Evolutionary conservation across 2,797 vertebrate genomes (phyloP).

Genomic region (Antennarius maculatus): DNA sequence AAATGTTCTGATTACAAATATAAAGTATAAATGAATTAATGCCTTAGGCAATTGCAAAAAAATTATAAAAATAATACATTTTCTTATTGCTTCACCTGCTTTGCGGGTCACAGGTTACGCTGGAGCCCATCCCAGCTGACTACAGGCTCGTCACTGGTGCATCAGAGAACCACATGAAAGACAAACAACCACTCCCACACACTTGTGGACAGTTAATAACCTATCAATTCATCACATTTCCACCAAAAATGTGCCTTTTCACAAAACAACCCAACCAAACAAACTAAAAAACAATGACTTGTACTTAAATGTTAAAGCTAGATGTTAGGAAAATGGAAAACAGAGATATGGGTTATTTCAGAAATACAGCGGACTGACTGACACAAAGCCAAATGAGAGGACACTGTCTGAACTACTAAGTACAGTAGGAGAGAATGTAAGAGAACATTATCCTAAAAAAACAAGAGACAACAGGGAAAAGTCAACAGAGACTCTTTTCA

Average conservation of each 20-base stretch:
- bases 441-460: slow-evolving; percentile 1
- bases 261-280: background rate
- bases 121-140: too few species aligned
- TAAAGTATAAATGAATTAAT: background rate
- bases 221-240: too few species aligned
- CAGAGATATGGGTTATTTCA: background rate
- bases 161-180: too few species aligned
- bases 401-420: background rate
- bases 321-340: background rate
- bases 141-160: too few species aligned
- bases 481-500: background rate
- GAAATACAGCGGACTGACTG: background rate
- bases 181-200: too few species aligned
- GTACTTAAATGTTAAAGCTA: background rate
- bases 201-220: too few species aligned
- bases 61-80: background rate
- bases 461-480: slow-evolving; percentile 3
- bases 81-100: too few species aligned
- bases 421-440: background rate
- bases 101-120: too few species aligned
- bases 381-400: slow-evolving; percentile 10
- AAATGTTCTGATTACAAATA: background rate
- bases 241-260: background rate
- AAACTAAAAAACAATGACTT: background rate
- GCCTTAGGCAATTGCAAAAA: background rate